Conservation (phyloP, 2,797 vertebrate genomes). For the Bryconaethiops microstoma region DNA sequence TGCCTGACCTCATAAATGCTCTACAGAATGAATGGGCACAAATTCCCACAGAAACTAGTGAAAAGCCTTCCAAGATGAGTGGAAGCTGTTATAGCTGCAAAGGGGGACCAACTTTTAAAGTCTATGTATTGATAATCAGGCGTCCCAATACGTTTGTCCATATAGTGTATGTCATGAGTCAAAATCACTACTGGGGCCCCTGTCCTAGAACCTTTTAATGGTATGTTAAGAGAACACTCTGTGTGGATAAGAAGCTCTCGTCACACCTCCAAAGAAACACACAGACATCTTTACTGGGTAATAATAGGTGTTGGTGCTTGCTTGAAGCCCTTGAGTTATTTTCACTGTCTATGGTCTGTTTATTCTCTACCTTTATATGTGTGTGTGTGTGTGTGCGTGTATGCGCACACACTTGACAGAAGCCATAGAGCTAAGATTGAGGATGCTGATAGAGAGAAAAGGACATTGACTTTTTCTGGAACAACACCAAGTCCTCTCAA, state of each 20-base stretch:
- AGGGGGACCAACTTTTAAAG: too few relatives aligned
- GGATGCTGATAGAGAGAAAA: constrained; percentile 8
- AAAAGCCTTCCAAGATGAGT: too few relatives aligned
- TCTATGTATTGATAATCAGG: too few relatives aligned
- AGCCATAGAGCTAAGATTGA: constrained; percentile 6
- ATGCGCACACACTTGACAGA: background rate
- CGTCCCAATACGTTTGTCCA: too few relatives aligned
- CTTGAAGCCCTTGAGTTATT: background rate
- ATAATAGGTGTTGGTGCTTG: constrained; percentile 24
- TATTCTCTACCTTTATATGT: constrained; percentile 12
- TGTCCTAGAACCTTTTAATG: background rate
- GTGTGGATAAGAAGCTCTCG: background rate
- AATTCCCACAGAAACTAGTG: too few relatives aligned
- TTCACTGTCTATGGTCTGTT: constrained; percentile 8
- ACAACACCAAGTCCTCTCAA: background rate
- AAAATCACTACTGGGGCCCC: background rate
- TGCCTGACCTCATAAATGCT: too few relatives aligned
- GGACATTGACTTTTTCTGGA: constrained; percentile 6
- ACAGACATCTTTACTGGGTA: constrained; percentile 17
- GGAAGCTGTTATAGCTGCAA: too few relatives aligned
- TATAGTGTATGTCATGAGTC: too few relatives aligned
- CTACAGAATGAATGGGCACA: too few relatives aligned
- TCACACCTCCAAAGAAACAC: constrained; percentile 7
- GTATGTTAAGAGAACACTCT: background rate
- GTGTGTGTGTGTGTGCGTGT: constrained; percentile 33